Percentiles rank a stretch among this genome's conserved stretches.
These are phyloP conservation scores for Xerus rutilus DNA, from an alignment of 2,797 vertebrate species.

Conservation along the genomic window DNA sequence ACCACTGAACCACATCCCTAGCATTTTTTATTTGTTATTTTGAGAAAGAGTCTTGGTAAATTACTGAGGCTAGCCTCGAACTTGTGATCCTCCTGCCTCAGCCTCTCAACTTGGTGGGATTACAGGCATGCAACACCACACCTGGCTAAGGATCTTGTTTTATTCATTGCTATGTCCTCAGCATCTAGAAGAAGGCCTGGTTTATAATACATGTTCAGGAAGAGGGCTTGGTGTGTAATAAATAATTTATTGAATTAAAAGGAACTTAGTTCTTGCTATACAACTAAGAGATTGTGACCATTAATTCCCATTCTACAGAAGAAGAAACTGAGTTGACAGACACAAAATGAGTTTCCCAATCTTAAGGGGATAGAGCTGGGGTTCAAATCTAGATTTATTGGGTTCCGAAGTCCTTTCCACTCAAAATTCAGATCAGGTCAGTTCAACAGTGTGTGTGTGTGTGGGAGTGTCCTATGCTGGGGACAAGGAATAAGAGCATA, in stretches of 20 bases:
- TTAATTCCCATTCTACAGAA: conserved; percentile 20
- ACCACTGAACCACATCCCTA: too few relatives aligned
- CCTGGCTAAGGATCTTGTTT: background rate
- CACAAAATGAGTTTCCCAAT: background rate
- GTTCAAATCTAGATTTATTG: conserved; percentile 46
- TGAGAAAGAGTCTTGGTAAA: too few relatives aligned
- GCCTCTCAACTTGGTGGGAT: background rate
- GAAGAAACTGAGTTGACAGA: conserved; percentile 37
- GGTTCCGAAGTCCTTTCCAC: conserved; percentile 28
- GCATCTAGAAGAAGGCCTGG: background rate
- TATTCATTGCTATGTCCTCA: background rate
- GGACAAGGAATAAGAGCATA: background rate
- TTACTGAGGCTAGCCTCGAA: background rate
- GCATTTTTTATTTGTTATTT: background rate
- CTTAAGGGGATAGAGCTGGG: background rate
- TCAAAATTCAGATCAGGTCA: conserved; percentile 30
- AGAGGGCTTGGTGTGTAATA: background rate
- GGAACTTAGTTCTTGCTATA: conserved; percentile 21
- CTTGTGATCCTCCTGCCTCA: background rate
- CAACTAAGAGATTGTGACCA: background rate
- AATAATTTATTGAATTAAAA: conserved; percentile 41
- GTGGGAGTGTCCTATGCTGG: background rate
- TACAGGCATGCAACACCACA: background rate
- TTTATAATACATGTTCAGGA: background rate
- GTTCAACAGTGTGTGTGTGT: background rate